phyloP scores from a whole-genome alignment of 2,113 vertebrate species.

The Sporophila hypoxantha region DNA sequence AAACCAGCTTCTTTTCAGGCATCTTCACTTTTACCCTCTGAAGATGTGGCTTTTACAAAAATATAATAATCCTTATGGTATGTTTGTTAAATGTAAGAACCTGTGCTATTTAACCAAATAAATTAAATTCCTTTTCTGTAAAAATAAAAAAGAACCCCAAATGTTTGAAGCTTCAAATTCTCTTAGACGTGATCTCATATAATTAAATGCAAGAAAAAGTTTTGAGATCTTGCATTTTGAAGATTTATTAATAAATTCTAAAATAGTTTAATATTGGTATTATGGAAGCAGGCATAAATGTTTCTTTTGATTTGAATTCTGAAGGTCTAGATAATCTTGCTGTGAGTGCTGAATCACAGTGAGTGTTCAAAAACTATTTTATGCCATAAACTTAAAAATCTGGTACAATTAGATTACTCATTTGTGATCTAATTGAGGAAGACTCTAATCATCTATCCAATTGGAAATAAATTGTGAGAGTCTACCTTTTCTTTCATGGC shows the following conservation, averaged over 20 bases:
- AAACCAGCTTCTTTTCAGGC: background rate
- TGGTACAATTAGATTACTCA: background rate
- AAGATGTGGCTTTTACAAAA: background rate
- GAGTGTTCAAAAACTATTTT: background rate
- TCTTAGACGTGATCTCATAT: background rate
- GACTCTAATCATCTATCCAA: background rate
- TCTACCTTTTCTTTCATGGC: background rate
- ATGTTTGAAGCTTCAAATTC: background rate
- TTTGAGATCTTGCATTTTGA: background rate
- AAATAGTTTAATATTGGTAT: background rate
- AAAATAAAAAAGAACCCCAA: background rate
- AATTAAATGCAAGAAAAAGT: background rate
- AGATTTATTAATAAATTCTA: background rate
- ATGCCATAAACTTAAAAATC: background rate
- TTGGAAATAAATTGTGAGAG: background rate
- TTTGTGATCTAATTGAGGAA: background rate
- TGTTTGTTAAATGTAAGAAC: background rate
- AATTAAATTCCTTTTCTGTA: background rate
- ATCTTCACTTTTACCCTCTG: background rate
- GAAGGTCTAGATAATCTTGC: background rate
- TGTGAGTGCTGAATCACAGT: background rate
- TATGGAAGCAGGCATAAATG: background rate
- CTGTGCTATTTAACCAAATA: rapidly evolving
- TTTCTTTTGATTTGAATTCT: background rate
- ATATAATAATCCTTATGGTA: background rate